Evolutionary conservation across 2,888 invertebrate genomes (phyloP).

Genomic region (Caradrina clavipalpis): DNA sequence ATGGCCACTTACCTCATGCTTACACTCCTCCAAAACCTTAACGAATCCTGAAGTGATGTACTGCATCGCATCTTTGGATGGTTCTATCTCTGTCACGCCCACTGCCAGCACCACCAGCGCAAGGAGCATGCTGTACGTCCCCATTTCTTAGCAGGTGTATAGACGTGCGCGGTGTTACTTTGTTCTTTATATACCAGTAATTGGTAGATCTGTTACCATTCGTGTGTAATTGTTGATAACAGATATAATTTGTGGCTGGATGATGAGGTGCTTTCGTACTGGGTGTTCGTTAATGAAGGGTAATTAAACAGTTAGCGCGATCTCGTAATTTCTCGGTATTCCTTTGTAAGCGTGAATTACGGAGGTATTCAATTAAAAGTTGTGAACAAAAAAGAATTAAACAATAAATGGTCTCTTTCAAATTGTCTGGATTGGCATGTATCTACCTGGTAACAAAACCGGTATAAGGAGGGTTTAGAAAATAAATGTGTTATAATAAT

Average conservation of each 20-base stretch:
- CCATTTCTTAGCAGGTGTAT: slow-evolving; percentile 39
- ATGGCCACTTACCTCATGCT: slow-evolving; percentile 72
- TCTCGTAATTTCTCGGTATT: slow-evolving; percentile 13
- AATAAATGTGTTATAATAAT: not conserved
- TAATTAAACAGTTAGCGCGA: slow-evolving; percentile 38
- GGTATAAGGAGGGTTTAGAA: not conserved
- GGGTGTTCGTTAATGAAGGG: slow-evolving; percentile 29
- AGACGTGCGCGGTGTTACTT: not conserved
- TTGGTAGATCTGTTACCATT: slow-evolving; percentile 11
- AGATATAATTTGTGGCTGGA: slow-evolving; percentile 9
- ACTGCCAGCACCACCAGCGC: slow-evolving; percentile 58
- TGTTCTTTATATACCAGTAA: slow-evolving; percentile 50
- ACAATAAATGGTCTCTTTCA: not conserved
- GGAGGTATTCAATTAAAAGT: slow-evolving; percentile 12
- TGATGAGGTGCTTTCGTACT: slow-evolving; percentile 18
- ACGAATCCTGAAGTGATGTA: slow-evolving; percentile 76
- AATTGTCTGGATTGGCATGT: not conserved
- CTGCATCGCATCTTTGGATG: slow-evolving; percentile 75
- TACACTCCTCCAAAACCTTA: slow-evolving; percentile 78
- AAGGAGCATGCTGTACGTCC: slow-evolving; percentile 19
- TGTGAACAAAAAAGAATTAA: not conserved
- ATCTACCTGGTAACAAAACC: not conserved
- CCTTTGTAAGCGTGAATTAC: slow-evolving; percentile 3
- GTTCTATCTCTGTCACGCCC: slow-evolving; percentile 53
- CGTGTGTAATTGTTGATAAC: slow-evolving; percentile 39